Base-by-base conservation (phyloP, 2,888 invertebrate species). In the Athrips mouffetella region DNA sequence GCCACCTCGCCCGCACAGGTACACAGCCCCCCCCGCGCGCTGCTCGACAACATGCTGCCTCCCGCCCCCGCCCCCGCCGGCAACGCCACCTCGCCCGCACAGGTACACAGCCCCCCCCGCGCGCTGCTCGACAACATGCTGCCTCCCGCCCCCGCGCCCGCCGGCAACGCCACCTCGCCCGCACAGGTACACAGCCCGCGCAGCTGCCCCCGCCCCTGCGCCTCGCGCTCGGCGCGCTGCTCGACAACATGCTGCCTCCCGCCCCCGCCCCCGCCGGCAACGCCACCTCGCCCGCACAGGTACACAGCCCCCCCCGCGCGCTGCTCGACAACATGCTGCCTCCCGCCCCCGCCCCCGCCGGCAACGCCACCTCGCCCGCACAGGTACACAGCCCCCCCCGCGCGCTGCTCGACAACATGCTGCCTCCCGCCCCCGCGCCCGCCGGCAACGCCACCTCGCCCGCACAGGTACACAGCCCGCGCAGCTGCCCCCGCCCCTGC, bases 271-370 rank as follows among this genome's bases (percentile, higher is more conserved):
- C 25, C 7, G 6, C 23, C 2, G 21, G 23, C 25, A 40, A n/a
- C n/a, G n/a, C n/a, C 11, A 7, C 20, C 23, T 2, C 39, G 8
- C 15, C 49, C 13, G 21, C 31, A 10, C 45, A 16, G 16, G 27
- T 51, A 27, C n/a, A n/a, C 89, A 97, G 62, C 96, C 97, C 6
- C 92, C 94, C 94, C 58, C 81, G 91, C 61, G 89, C 90, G 54
- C 86, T 81, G 62, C 72, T 82, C 27, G 72, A 68, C 58, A 59
- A 59, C 58, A 61, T 76, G 47, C 59, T 63, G 65, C 72, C 80
- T 56, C 57, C 62, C 52, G 54, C 52, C 63, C 70, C 70, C 48
- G n/a, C 27, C 35, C 37, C 25, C 7, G 6, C 23, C 2, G 21
- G 23, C 25, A 40, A n/a, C n/a, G n/a, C n/a, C 11, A 7, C 20